phyloP scores from a whole-genome alignment of 2,888 invertebrate species.

The Cyclophora albipunctata region DNA sequence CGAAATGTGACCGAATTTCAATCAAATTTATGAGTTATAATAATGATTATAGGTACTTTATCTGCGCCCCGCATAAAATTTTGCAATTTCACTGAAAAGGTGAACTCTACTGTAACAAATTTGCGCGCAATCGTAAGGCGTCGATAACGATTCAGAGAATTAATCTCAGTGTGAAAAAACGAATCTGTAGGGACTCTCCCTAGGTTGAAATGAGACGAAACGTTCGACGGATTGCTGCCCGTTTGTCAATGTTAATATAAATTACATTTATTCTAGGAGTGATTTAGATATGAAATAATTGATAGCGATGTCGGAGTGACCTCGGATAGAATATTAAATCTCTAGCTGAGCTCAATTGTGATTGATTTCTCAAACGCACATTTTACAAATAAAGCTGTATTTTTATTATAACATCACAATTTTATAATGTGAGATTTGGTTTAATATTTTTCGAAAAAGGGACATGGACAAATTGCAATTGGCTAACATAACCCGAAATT shows the following conservation, averaged over 20 bases:
- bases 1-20: constrained; percentile 74
- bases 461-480: not conserved
- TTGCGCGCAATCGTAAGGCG: constrained; percentile 68
- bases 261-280: constrained; percentile 32
- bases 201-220: constrained; percentile 36
- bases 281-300: constrained; percentile 27
- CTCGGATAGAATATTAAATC: too few relatives aligned
- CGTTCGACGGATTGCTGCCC: constrained; percentile 37
- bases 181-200: constrained; percentile 33
- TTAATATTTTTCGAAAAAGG: too few relatives aligned
- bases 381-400: too few relatives aligned
- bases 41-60: constrained; percentile 73
- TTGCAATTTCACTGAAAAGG: constrained; percentile 70
- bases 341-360: not conserved
- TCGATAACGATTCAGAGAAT: constrained; percentile 69
- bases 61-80: constrained; percentile 66
- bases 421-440: too few relatives aligned
- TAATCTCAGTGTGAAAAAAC: constrained; percentile 61
- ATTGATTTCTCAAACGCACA: not conserved
- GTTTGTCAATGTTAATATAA: constrained; percentile 44
- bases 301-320: constrained; percentile 8
- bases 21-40: constrained; percentile 75
- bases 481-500: constrained; percentile 3
- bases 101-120: constrained; percentile 72
- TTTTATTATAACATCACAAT: too few relatives aligned